A percentile compares a stretch with the other conserved stretches of the same genome.
Conservation (phyloP, 2,888 invertebrate species). For the Cacoxenus indagator region DNA sequence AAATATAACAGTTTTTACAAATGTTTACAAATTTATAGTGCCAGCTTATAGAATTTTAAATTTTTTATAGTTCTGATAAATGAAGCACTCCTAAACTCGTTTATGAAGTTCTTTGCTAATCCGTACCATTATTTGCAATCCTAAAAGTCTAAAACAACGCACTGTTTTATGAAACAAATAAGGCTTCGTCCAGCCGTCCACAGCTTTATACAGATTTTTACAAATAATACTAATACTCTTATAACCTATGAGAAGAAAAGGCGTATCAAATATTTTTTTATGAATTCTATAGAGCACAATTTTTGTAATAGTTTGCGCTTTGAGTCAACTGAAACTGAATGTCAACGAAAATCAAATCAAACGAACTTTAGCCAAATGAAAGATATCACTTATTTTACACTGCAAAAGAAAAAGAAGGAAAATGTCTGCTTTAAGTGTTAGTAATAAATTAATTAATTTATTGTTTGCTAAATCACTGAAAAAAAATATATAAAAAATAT, state of each 20-base stretch:
- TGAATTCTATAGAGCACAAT: background rate
- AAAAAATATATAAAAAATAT: constrained; percentile 22
- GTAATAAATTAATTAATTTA: constrained; percentile 22
- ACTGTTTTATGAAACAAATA: constrained; percentile 22
- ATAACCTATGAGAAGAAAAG: background rate
- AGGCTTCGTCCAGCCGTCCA: constrained; percentile 52
- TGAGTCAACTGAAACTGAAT: background rate
- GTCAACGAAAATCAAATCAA: constrained; percentile 26
- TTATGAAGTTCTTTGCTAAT: background rate
- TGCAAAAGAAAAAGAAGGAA: constrained; percentile 40
- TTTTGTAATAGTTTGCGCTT: constrained; percentile 13
- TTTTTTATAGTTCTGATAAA: too few relatives aligned
- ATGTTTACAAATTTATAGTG: too few relatives aligned
- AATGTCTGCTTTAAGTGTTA: constrained; percentile 49
- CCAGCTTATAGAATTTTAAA: too few relatives aligned
- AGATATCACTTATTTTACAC: constrained; percentile 25
- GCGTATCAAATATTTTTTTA: background rate
- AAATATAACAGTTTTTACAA: too few relatives aligned
- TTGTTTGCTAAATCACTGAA: constrained; percentile 22
- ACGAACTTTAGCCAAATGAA: constrained; percentile 20
- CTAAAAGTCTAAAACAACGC: background rate
- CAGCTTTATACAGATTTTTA: constrained; percentile 33
- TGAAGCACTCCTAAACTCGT: too few relatives aligned
- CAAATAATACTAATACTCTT: constrained; percentile 12
- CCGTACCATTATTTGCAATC: background rate